Conservation (phyloP, 2,888 invertebrate species). For the Phaonia tiefii region DNA sequence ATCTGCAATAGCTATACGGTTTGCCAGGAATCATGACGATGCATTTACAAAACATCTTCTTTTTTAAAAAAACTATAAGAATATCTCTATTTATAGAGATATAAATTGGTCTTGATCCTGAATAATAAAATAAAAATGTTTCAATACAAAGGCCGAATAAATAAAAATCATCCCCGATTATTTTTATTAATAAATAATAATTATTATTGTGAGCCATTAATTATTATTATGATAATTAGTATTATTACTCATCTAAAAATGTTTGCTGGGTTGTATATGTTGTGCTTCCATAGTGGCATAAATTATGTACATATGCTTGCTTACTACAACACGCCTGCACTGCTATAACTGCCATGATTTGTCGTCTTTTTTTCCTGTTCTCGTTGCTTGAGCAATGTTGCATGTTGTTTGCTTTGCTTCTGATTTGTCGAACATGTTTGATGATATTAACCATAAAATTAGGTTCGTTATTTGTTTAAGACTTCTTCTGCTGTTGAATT, state of each 20-base stretch:
- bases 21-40: too few species aligned
- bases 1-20: too few species aligned
- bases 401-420: background rate
- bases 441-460: constrained; percentile 35
- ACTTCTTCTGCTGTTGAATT: background rate
- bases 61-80: too few species aligned
- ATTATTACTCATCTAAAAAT: background rate
- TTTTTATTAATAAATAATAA: too few species aligned
- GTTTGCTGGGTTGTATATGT: background rate
- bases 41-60: too few species aligned
- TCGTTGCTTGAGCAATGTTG: background rate
- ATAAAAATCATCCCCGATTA: too few species aligned
- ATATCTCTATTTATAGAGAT: too few species aligned
- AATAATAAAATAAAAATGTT: too few species aligned
- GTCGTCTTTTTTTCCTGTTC: background rate
- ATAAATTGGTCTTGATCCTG: too few species aligned
- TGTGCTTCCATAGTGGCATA: background rate
- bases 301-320: background rate
- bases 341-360: constrained; percentile 10
- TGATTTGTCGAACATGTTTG: constrained; percentile 18
- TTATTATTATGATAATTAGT: too few species aligned
- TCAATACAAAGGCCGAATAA: too few species aligned
- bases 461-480: constrained; percentile 17
- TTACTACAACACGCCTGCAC: background rate
- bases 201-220: too few species aligned